Evolutionary conservation across 1,140 invertebrate species (phyloP).

Genomic region (Drosophila lini): DNA sequence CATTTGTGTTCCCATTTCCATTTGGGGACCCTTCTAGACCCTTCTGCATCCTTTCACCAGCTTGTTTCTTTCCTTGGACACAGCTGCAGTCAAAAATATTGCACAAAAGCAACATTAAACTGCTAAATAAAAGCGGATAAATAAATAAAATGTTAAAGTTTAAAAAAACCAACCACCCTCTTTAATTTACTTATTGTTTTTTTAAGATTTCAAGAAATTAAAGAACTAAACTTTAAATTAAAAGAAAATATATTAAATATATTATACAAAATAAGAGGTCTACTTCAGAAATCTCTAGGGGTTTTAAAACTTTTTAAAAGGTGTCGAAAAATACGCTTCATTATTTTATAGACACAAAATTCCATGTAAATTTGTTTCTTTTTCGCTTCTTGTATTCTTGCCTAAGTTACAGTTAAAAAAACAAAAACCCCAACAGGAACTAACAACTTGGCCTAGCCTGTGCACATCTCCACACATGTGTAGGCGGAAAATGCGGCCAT

Average conservation of each 20-base stretch:
- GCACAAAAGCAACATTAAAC: no score
- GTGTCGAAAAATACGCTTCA: background rate
- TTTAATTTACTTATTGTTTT: no score
- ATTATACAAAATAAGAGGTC: no score
- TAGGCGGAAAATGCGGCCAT: slow-evolving; percentile 78
- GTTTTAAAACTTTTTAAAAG: background rate
- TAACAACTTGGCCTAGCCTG: background rate
- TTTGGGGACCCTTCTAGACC: slow-evolving; percentile 38
- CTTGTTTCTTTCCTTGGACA: background rate
- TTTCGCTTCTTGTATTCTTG: background rate
- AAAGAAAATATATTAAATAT: no score
- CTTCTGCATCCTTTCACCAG: background rate
- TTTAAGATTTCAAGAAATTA: no score
- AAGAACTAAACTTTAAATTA: no score
- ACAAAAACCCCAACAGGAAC: background rate
- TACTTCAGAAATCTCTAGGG: no score
- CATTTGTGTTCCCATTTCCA: slow-evolving; percentile 58
- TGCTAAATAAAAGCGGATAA: no score
- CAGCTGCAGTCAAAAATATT: background rate
- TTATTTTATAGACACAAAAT: background rate
- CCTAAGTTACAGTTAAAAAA: no score
- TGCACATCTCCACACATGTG: slow-evolving; percentile 36
- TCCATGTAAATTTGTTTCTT: background rate
- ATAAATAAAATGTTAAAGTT: no score
- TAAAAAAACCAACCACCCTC: no score